phyloP scores from a whole-genome alignment of 2,113 vertebrate species.

The Ramphastos sulfuratus region DNA sequence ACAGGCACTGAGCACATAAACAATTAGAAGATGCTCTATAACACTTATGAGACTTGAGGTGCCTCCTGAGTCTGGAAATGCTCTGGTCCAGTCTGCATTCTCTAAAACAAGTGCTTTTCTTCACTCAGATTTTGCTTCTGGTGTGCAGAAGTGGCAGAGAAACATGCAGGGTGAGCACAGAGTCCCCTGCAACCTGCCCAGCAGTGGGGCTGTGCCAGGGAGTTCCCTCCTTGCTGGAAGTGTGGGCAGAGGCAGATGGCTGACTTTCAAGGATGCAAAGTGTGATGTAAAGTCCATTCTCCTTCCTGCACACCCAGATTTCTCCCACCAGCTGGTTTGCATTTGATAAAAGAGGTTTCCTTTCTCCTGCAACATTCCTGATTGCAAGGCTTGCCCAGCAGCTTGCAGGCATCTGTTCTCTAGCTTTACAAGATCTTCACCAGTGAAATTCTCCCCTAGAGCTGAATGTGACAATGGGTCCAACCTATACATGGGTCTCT shows the following conservation, averaged over 20 bases:
- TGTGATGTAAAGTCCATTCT: background rate
- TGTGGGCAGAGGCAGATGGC: background rate
- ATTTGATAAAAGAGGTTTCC: constrained; percentile 23
- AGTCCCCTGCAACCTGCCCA: background rate
- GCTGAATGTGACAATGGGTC: background rate
- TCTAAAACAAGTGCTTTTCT: background rate
- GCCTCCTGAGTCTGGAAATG: background rate
- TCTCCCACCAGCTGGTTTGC: constrained; percentile 40
- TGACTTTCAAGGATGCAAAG: background rate
- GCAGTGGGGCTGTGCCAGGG: fast-evolving
- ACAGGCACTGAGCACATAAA: background rate
- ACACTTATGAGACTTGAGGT: background rate
- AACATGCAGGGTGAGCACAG: background rate
- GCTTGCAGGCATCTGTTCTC: constrained; percentile 28
- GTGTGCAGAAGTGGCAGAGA: background rate
- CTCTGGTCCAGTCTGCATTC: background rate
- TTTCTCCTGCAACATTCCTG: background rate
- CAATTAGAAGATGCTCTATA: background rate
- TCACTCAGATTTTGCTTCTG: background rate
- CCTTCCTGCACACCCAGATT: background rate
- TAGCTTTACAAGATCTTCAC: background rate
- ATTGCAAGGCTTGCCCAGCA: background rate
- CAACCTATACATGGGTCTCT: background rate
- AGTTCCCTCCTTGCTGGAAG: background rate
- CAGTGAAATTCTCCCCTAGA: background rate